Evolutionary conservation across 2,113 vertebrate species (phyloP).

Genomic region (Dasyurus viverrinus): DNA sequence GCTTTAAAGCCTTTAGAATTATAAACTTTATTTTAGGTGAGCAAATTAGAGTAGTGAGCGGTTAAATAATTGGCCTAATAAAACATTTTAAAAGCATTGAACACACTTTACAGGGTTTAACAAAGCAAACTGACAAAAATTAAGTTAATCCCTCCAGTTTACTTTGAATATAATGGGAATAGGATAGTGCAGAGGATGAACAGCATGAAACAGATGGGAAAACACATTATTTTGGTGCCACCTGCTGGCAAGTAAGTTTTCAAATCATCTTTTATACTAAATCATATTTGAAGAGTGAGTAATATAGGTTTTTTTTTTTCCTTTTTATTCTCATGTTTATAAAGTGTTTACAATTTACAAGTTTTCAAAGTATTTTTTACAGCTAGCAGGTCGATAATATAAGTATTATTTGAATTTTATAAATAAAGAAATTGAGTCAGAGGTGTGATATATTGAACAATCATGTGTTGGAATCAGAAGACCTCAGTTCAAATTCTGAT

Average conservation of each 20-base stretch:
- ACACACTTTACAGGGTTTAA: background rate
- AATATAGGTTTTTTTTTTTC: background rate
- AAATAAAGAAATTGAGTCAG: background rate
- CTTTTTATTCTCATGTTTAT: background rate
- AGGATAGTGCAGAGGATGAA: background rate
- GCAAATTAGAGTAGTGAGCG: background rate
- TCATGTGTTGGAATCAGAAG: too few relatives aligned
- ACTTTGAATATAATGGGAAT: background rate
- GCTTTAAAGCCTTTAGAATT: background rate
- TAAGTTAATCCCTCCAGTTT: background rate
- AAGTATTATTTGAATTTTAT: background rate
- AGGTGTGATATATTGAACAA: too few relatives aligned
- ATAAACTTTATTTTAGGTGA: background rate
- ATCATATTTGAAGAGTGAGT: background rate
- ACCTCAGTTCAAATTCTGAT: too few relatives aligned
- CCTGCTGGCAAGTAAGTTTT: constrained; percentile 29
- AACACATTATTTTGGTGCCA: background rate
- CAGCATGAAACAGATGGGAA: background rate
- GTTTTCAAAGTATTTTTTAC: background rate
- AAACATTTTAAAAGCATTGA: background rate
- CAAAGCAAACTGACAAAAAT: background rate
- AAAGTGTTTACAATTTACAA: background rate
- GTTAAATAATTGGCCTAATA: background rate
- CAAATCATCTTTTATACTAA: background rate
- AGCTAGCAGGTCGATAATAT: background rate